A percentile compares a stretch with the other conserved stretches of the same genome.
These are phyloP conservation scores for Cataglyphis hispanica DNA, from an alignment of 1,140 invertebrate genomes.

Conservation along the genomic window DNA sequence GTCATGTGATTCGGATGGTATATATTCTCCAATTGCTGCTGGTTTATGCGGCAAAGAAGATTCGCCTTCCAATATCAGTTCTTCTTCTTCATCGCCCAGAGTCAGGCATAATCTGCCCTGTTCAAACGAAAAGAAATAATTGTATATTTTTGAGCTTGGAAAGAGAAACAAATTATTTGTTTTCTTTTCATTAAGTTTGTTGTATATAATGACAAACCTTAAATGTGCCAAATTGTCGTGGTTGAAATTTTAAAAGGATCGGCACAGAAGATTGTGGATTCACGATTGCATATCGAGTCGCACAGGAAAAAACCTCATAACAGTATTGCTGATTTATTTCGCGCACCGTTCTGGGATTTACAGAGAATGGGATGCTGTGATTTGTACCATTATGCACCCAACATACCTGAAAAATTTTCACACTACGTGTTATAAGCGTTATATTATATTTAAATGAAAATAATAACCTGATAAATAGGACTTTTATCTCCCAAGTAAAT, in stretches of 20 bases:
- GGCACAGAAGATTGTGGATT: constrained; percentile 50
- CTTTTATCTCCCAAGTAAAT: constrained; percentile 73
- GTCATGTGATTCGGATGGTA: too few species aligned
- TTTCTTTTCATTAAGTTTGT: constrained; percentile 9
- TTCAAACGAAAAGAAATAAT: constrained; percentile 1
- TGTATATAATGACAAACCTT: constrained; percentile 65
- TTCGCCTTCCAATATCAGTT: constrained; percentile 72
- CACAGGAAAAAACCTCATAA: constrained; percentile 73
- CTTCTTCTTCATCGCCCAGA: constrained; percentile 66
- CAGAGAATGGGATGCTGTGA: constrained; percentile 65
- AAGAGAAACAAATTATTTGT: background rate
- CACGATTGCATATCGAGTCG: constrained; percentile 67
- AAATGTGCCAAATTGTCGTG: constrained; percentile 72
- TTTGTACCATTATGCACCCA: constrained; percentile 77
- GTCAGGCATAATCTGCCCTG: constrained; percentile 72
- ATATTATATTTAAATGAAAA: background rate
- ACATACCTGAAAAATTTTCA: constrained; percentile 68
- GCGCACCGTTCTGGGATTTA: constrained; percentile 67
- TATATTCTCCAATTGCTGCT: background rate
- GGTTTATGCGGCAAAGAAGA: constrained; percentile 38
- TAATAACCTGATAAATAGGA: constrained; percentile 67
- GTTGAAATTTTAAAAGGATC: constrained; percentile 78
- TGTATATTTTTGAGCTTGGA: background rate
- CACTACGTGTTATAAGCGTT: background rate
- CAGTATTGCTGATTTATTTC: constrained; percentile 72